Evolutionary conservation across 2,797 vertebrate species (phyloP).

Genomic region (Lagodon rhomboides): DNA sequence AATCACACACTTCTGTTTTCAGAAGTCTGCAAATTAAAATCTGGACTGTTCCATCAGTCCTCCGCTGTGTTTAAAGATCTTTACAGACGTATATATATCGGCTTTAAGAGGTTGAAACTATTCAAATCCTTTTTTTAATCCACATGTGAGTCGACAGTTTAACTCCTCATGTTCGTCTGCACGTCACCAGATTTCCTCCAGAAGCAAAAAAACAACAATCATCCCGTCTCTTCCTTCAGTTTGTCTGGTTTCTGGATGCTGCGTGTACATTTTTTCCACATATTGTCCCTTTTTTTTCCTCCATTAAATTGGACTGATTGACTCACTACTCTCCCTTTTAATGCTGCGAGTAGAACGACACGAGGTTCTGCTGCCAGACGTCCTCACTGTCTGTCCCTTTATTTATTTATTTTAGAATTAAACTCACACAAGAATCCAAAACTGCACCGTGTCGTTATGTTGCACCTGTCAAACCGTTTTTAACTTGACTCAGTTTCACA

Average conservation of each 20-base stretch:
- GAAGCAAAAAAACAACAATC: neutral
- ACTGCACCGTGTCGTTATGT: neutral
- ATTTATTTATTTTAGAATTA: conserved; percentile 36
- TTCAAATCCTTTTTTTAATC: neutral
- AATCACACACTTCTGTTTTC: neutral
- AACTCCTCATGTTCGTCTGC: neutral
- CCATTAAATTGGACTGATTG: conserved; percentile 31
- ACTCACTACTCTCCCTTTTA: neutral
- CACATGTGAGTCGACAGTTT: neutral
- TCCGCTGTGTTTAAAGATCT: neutral
- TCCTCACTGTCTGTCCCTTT: neutral
- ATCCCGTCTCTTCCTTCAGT: neutral
- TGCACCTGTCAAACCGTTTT: neutral
- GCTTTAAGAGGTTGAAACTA: neutral
- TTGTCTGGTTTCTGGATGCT: conserved; percentile 16
- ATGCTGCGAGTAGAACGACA: conserved; percentile 1
- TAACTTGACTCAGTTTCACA: neutral
- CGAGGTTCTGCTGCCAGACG: neutral
- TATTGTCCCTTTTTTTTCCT: neutral
- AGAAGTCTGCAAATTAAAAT: neutral
- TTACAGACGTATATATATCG: neutral
- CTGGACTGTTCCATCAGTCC: neutral
- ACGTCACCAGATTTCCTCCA: neutral
- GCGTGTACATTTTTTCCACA: conserved; percentile 6
- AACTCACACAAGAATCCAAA: neutral